phyloP scores from a whole-genome alignment of 2,888 invertebrate genomes.

The Plebejus anna region DNA sequence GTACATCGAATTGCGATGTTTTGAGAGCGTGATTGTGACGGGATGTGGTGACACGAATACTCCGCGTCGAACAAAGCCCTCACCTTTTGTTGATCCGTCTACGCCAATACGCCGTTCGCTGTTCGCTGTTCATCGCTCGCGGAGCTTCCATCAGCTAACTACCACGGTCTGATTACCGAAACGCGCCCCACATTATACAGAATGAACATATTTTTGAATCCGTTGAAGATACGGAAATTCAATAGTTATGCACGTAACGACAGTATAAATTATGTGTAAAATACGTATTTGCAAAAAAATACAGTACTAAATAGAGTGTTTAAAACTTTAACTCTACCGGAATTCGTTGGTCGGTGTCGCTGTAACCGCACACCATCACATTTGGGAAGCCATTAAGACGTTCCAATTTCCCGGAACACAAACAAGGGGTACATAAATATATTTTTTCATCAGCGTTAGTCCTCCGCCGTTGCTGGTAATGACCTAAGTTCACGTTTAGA shows the following conservation, averaged over 20 bases:
- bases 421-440: slow-evolving; percentile 11
- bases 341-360: neutral
- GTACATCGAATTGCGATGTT: neutral
- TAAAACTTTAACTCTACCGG: neutral
- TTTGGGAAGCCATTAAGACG: slow-evolving; percentile 15
- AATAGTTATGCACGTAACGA: no score
- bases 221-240: neutral
- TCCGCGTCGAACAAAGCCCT: neutral
- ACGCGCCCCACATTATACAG: slow-evolving; percentile 18
- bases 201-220: neutral
- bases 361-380: slow-evolving; percentile 6
- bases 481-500: neutral
- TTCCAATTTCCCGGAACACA: neutral
- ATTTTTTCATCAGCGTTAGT: slow-evolving; percentile 17
- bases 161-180: slow-evolving; percentile 6
- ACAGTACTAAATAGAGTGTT: neutral
- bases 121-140: neutral
- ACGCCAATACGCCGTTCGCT: neutral
- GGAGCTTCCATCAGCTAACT: slow-evolving; percentile 15
- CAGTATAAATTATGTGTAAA: neutral
- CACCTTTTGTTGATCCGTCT: slow-evolving; percentile 8
- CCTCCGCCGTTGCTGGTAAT: neutral
- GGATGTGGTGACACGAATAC: slow-evolving; percentile 3
- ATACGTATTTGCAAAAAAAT: neutral
- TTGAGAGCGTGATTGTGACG: neutral